Conservation (phyloP, 2,888 invertebrate genomes). For the Callinectes sapidus region DNA sequence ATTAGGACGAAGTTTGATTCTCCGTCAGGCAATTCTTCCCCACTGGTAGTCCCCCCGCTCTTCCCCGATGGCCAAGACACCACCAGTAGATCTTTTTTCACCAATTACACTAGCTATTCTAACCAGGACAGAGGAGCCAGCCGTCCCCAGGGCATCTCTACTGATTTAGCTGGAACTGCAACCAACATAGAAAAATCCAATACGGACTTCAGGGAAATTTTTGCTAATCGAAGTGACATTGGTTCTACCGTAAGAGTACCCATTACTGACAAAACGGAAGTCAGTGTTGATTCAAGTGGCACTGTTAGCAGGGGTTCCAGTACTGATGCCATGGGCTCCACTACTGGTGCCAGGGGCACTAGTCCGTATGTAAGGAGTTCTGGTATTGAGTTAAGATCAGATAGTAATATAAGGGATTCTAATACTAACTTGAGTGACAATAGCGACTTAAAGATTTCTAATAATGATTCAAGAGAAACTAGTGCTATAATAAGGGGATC, state of each 20-base stretch:
- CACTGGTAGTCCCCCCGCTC: not conserved
- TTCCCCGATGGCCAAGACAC: not conserved
- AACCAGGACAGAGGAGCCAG: not conserved
- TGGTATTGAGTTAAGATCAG: not conserved
- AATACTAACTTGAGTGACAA: not conserved
- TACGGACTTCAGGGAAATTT: not conserved
- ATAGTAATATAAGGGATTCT: not conserved
- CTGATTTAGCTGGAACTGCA: not conserved
- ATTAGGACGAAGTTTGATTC: constrained; percentile 38
- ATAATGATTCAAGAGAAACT: not conserved
- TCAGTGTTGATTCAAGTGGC: not conserved
- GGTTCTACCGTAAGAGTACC: not conserved
- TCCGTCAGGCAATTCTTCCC: constrained; percentile 3
- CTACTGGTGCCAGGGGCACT: not conserved
- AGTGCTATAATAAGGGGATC: not conserved
- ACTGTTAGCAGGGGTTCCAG: not conserved
- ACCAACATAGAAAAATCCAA: not conserved
- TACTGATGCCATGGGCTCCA: not conserved
- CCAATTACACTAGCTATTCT: not conserved
- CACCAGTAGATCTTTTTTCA: not conserved
- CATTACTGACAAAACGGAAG: not conserved
- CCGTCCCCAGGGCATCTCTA: not conserved
- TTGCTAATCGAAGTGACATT: not conserved
- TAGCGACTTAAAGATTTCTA: not conserved
- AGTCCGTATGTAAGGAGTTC: not conserved